phyloP scores from a whole-genome alignment of 2,888 invertebrate species.

The Agriopis leucophaearia region DNA sequence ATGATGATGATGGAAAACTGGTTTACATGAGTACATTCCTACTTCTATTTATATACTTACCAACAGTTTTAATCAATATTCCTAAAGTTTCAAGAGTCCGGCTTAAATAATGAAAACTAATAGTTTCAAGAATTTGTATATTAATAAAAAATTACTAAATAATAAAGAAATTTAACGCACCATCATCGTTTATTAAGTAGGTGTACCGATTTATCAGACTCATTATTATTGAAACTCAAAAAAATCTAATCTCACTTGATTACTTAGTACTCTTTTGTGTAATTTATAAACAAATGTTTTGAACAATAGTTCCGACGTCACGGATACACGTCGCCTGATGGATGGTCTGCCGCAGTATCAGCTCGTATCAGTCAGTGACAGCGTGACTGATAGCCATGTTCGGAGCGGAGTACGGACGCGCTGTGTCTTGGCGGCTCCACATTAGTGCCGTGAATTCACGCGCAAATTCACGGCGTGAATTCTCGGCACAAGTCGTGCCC shows the following conservation, averaged over 20 bases:
- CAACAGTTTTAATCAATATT: too few relatives aligned
- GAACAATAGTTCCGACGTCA: conserved; percentile 5
- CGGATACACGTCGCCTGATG: conserved; percentile 17
- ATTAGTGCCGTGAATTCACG: too few relatives aligned
- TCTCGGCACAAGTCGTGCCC: too few relatives aligned
- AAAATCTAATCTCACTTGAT: background rate
- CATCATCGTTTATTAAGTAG: background rate
- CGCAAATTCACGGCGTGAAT: too few relatives aligned
- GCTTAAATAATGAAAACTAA: too few relatives aligned
- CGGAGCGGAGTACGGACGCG: too few relatives aligned
- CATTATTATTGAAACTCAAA: background rate
- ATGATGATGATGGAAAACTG: too few relatives aligned
- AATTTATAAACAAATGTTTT: conserved; percentile 21
- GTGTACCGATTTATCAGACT: background rate
- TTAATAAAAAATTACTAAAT: background rate
- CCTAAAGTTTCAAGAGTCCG: too few relatives aligned
- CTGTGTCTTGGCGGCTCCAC: too few relatives aligned
- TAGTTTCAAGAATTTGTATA: background rate
- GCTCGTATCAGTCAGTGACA: conserved; percentile 17
- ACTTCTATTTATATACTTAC: background rate
- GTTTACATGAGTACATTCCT: background rate
- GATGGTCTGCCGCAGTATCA: conserved; percentile 26
- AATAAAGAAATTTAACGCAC: background rate
- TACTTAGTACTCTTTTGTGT: background rate
- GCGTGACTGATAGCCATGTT: conserved; percentile 13